phyloP scores from a whole-genome alignment of 2,113 vertebrate genomes.

The Nerophis ophidion region DNA sequence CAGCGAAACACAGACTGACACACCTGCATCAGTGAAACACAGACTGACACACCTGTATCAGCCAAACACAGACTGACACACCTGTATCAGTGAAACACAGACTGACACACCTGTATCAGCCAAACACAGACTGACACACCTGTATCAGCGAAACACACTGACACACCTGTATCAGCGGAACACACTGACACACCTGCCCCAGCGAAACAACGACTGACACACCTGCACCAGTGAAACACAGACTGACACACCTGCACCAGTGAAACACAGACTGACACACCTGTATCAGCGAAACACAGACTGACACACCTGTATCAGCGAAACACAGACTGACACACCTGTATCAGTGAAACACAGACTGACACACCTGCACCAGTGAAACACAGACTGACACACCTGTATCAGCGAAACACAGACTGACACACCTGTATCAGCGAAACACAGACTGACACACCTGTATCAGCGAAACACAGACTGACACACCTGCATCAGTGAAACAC shows the following conservation, averaged over 20 bases:
- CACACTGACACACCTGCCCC: no score
- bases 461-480: conserved; percentile 22
- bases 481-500: conserved; percentile 24
- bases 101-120: conserved; percentile 34
- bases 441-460: conserved; percentile 32
- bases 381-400: conserved; percentile 30
- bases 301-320: conserved; percentile 33
- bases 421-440: conserved; percentile 27
- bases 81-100: conserved; percentile 22
- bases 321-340: conserved; percentile 23
- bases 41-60: conserved; percentile 33
- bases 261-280: conserved; percentile 21
- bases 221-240: conserved; percentile 33
- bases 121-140: conserved; percentile 22
- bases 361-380: no score
- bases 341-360: no score
- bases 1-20: conserved; percentile 22
- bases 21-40: conserved; percentile 24
- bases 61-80: conserved; percentile 22
- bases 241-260: no score
- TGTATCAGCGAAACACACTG: conserved; percentile 26
- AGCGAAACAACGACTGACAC: conserved; percentile 20
- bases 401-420: conserved; percentile 22
- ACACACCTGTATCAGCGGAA: conserved; percentile 39
- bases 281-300: conserved; percentile 25